Conservation (phyloP, 2,797 vertebrate species). For the Hephaestus fuliginosus region DNA sequence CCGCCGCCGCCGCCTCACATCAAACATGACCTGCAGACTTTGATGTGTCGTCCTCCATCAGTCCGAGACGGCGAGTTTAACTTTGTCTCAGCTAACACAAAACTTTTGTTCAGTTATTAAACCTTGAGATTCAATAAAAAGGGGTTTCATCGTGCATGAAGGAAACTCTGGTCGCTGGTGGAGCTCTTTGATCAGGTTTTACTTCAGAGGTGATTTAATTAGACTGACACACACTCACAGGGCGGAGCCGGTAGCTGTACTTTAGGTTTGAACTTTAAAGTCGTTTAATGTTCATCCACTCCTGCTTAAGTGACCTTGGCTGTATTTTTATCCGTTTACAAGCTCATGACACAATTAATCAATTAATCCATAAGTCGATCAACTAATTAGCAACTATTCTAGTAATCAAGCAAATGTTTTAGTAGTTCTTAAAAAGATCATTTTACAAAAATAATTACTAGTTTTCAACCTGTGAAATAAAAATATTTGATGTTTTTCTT, state of each 20-base stretch:
- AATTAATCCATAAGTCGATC: not conserved
- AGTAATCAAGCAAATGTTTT: no score
- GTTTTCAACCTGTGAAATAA: not conserved
- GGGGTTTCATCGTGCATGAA: not conserved
- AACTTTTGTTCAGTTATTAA: not conserved
- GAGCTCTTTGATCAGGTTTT: constrained; percentile 25
- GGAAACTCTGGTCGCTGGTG: not conserved
- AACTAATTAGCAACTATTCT: not conserved
- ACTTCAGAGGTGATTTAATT: not conserved
- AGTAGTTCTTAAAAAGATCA: no score
- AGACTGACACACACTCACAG: not conserved
- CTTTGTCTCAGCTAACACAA: not conserved
- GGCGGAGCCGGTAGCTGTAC: no score
- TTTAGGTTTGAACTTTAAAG: not conserved
- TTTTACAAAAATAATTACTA: not conserved
- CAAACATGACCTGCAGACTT: constrained; percentile 21
- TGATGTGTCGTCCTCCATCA: constrained; percentile 9
- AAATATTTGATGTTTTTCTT: not conserved
- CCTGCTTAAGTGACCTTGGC: no score
- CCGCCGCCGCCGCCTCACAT: constrained; percentile 19
- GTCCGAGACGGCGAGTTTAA: constrained; percentile 2
- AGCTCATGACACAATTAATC: not conserved
- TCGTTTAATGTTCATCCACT: not conserved
- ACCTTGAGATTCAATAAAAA: not conserved
- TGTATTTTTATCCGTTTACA: not conserved